Evolutionary conservation across 2,113 vertebrate genomes (phyloP), one percentile per base, ranked within the genome.

Genomic region (Sturnira hondurensis): DNA sequence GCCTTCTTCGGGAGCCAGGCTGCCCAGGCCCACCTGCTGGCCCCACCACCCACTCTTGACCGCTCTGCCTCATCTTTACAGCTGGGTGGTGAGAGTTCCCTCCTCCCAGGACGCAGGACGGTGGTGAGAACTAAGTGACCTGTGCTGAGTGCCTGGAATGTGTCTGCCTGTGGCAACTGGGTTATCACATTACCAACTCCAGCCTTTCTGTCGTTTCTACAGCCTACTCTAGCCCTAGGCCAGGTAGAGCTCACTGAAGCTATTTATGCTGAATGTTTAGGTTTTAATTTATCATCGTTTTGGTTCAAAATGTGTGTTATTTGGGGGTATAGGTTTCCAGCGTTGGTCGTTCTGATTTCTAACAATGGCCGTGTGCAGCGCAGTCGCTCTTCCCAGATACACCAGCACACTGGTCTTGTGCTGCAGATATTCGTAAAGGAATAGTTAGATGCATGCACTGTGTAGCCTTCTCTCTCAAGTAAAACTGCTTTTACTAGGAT

Each of bases 271-370:
- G 33, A 20, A n/a, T 77, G 83, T 33, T 15, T 31, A 22, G 84
- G 3, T 74, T 89, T 68, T 54, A 38, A 83, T 22, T 82, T 77
- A 83, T 41, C 61, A 38, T 26, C 7, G 12, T 81, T 54, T 96
- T 74, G 12, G 31, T 84, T 93, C n/a, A 77, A 47, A 85, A 26
- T 63, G 16, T 89, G 19, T 6, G 36, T 94, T 84, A 43, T 89
- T 74, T 81, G 36, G 33, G 56, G 24, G 38, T 87, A 52, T 14
- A 3, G 41, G 6, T 80, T 91, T 81, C 24, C 14, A 71, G 0
- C 68, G 50, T 86, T 47, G 47, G 28, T 63, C 83, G 41, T n/a
- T 71, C 68, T 84, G 11, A 95, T 80, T 90, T 91, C 20, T 74
- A 26, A 28, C 28, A 45, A 7, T 78, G 50, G 33, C 33, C 71